Conservation (phyloP, 2,113 vertebrate species). For the Hydrolagus affinis region DNA sequence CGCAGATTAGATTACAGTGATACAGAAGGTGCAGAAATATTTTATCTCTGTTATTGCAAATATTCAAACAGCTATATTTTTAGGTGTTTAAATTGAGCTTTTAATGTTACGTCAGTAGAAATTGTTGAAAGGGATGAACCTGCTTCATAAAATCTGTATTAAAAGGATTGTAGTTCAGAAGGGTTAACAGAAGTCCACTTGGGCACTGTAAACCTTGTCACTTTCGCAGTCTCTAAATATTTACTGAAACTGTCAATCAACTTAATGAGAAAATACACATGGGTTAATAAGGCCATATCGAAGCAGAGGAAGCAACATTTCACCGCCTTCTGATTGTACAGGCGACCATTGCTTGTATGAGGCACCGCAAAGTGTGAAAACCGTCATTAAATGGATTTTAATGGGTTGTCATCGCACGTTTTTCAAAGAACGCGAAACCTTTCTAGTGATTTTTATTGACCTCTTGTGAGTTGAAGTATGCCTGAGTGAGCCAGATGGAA, state of each 20-base stretch:
- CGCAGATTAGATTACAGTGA: neutral
- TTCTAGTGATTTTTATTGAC: conserved; percentile 62
- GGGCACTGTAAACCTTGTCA: conserved; percentile 24
- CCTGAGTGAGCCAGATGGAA: conserved; percentile 46
- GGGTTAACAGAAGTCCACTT: neutral
- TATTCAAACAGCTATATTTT: neutral
- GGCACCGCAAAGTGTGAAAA: conserved; percentile 71
- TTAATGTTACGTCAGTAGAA: neutral
- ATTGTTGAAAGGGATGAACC: neutral
- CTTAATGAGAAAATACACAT: conserved; percentile 22
- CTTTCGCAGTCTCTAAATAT: conserved; percentile 24
- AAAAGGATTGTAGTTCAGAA: neutral
- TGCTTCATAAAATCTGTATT: neutral
- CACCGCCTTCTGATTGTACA: conserved; percentile 61
- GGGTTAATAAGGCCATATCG: conserved; percentile 25
- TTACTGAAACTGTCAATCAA: conserved; percentile 27
- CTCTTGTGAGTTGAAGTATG: conserved; percentile 54
- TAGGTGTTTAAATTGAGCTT: too few species aligned
- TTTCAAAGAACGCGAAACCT: conserved; percentile 51
- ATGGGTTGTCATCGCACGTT: conserved; percentile 69
- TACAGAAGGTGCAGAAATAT: neutral
- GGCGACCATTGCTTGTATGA: conserved; percentile 70
- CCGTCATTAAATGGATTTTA: conserved; percentile 78
- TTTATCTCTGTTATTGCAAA: neutral
- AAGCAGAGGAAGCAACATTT: conserved; percentile 65